Percentiles rank a stretch among this genome's conserved stretches.
phyloP scores from a whole-genome alignment of 2,888 invertebrate species.

The Phengaris alcon region DNA sequence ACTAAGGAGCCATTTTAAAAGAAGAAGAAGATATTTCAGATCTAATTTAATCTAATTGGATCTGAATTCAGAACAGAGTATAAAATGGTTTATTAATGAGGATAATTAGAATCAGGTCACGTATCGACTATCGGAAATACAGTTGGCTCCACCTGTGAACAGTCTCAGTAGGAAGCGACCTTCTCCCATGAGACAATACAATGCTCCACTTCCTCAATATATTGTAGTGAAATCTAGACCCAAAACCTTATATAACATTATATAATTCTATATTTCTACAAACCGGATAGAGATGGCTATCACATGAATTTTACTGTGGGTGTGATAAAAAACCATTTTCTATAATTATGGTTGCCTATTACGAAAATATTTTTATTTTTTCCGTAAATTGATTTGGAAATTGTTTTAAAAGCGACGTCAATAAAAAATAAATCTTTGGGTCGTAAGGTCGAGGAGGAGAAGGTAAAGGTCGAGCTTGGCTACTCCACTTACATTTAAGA shows the following conservation, averaged over 20 bases:
- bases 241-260: background rate
- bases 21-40: too few species aligned
- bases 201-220: background rate
- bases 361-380: too few species aligned
- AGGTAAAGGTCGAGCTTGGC: too few species aligned
- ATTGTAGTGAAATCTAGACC: background rate
- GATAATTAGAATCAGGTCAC: background rate
- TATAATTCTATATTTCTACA: background rate
- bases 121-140: background rate
- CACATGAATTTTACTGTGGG: background rate
- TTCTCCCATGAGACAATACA: conserved; percentile 22
- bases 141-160: background rate
- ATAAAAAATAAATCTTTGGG: too few species aligned
- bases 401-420: too few species aligned
- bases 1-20: too few species aligned
- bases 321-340: background rate
- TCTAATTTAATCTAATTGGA: too few species aligned
- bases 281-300: background rate
- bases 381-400: too few species aligned
- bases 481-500: too few species aligned
- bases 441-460: too few species aligned
- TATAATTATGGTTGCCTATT: background rate
- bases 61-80: too few species aligned
- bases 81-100: background rate
- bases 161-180: conserved; percentile 1